These are phyloP conservation scores for Cyanocitta stelleri DNA, from an alignment of 2,113 vertebrate genomes.

Conservation along the genomic window DNA sequence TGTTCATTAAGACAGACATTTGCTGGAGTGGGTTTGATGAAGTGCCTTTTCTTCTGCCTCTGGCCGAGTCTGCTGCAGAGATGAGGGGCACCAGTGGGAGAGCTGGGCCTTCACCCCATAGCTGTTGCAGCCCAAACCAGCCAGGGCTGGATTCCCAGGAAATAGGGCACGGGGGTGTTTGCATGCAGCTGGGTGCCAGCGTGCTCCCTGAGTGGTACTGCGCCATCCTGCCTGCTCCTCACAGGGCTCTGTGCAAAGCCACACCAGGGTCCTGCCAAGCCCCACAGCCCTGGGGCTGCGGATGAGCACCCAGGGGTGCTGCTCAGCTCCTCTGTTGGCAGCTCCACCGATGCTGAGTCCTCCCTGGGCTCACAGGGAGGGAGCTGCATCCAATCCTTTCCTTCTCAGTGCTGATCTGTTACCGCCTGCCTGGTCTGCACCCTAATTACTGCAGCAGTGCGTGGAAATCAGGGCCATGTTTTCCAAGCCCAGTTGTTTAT, in stretches of 20 bases:
- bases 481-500: not conserved
- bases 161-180: fast-evolving
- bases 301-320: not conserved
- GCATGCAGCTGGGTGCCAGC: not conserved
- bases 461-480: not conserved
- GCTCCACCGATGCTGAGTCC: fast-evolving
- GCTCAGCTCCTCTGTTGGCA: not conserved
- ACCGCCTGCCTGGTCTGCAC: not conserved
- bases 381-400: not conserved
- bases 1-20: fast-evolving
- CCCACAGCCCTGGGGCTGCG: not conserved
- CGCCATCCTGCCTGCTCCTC: fast-evolving
- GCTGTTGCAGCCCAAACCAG: not conserved
- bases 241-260: not conserved
- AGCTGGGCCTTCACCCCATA: not conserved
- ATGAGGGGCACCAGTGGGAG: not conserved
- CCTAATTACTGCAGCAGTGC: not conserved
- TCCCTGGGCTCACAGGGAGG: fast-evolving
- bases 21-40: not conserved
- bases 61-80: not conserved
- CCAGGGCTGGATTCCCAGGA: not conserved
- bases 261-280: fast-evolving
- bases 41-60: not conserved
- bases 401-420: not conserved
- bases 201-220: fast-evolving